phyloP scores from a whole-genome alignment of 2,797 vertebrate genomes.

The Valencia hispanica region DNA sequence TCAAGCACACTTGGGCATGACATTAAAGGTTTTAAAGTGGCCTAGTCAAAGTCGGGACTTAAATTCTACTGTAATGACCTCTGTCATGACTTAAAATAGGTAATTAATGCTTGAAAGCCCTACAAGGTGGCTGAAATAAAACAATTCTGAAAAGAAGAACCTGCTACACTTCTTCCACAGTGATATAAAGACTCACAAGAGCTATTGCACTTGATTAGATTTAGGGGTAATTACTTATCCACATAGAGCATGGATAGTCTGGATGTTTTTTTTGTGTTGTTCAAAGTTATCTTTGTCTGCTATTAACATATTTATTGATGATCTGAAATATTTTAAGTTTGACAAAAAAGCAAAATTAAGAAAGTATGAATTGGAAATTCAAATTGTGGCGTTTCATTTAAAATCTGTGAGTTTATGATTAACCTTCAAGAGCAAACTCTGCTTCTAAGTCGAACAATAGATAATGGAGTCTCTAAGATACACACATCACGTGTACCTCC shows the following conservation, averaged over 20 bases:
- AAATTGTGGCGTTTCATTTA: slow-evolving; percentile 4
- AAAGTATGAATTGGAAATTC: slow-evolving; percentile 19
- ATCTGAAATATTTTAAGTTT: neutral
- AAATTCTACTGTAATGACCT: neutral
- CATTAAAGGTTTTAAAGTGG: neutral
- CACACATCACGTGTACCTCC: slow-evolving; percentile 54
- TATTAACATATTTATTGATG: neutral
- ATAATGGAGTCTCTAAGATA: slow-evolving; percentile 42
- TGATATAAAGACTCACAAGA: neutral
- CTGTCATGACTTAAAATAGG: neutral
- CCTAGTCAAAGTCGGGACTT: neutral
- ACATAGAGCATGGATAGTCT: neutral
- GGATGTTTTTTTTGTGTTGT: neutral
- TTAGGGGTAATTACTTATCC: neutral
- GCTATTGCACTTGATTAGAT: neutral
- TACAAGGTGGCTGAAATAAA: neutral
- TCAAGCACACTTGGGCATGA: neutral
- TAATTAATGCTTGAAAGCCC: neutral
- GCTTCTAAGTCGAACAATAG: slow-evolving; percentile 32
- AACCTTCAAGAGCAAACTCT: slow-evolving; percentile 9
- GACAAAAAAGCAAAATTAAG: neutral
- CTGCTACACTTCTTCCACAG: neutral
- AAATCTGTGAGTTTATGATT: slow-evolving; percentile 19
- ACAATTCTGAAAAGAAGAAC: neutral
- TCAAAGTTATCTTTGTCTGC: neutral